Conservation (phyloP, 2,113 vertebrate genomes). For the Spheniscus mendiculus region DNA sequence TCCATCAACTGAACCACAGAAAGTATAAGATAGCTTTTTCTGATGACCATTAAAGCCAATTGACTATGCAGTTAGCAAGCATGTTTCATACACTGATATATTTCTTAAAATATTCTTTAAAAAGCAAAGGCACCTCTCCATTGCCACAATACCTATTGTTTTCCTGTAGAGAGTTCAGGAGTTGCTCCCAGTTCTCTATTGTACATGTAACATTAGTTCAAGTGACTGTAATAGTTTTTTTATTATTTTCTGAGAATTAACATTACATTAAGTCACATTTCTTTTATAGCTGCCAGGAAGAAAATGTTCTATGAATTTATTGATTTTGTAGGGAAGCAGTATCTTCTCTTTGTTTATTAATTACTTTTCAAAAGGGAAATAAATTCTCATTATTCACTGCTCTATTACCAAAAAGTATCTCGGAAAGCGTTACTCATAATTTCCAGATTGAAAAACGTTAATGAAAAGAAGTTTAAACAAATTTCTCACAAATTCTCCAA, state of each 20-base stretch:
- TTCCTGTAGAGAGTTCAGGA: neutral
- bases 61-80: neutral
- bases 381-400: neutral
- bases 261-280: neutral
- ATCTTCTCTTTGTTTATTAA: slow-evolving; percentile 13
- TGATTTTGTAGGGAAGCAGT: neutral
- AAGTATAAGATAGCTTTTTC: neutral
- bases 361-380: neutral
- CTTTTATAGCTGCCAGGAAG: neutral
- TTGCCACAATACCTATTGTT: neutral
- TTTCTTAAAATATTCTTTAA: neutral
- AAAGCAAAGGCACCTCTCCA: neutral
- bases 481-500: neutral
- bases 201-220: neutral
- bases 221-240: neutral
- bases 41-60: neutral
- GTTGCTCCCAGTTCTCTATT: neutral
- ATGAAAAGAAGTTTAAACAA: neutral
- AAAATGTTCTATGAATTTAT: neutral
- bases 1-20: neutral
- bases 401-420: neutral
- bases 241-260: neutral
- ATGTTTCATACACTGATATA: neutral
- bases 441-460: neutral
- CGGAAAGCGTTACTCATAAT: neutral